Evolutionary conservation across 2,113 vertebrate species (phyloP).

Genomic region (Sylvietta virens): DNA sequence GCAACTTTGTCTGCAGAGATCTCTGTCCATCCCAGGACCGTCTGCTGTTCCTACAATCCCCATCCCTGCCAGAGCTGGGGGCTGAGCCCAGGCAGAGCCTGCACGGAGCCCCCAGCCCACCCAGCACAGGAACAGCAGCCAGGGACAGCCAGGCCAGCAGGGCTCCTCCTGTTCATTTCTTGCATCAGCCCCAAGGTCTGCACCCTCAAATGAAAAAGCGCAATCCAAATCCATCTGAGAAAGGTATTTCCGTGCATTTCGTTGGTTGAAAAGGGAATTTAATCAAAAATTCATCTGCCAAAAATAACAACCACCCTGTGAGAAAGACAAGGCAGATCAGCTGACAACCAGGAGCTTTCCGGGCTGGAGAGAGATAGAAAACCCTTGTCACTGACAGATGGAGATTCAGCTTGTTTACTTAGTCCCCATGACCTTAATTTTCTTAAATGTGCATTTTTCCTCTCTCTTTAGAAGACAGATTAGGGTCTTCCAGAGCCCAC

Average conservation of each 20-base stretch:
- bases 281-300: not conserved
- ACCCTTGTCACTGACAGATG: not conserved
- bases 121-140: rapidly evolving
- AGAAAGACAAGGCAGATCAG: constrained; percentile 9
- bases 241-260: not conserved
- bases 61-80: rapidly evolving
- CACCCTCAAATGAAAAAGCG: not conserved
- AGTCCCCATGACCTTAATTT: constrained; percentile 46
- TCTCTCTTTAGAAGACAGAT: not conserved
- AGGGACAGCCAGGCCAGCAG: not conserved
- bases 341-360: constrained; percentile 27
- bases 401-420: constrained; percentile 13
- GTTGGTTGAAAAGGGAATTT: not conserved
- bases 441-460: constrained; percentile 24
- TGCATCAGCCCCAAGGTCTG: not conserved
- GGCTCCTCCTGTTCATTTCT: rapidly evolving
- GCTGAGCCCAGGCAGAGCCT: not conserved
- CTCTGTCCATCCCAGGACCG: too few species aligned
- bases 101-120: not conserved
- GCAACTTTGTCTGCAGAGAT: too few species aligned
- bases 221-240: not conserved
- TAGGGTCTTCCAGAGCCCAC: not conserved
- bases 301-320: not conserved
- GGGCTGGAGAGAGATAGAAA: not conserved
- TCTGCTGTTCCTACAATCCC: too few species aligned